Evolutionary conservation across 2,797 vertebrate genomes (phyloP).

Genomic region (Neosilurus hyrtlii): DNA sequence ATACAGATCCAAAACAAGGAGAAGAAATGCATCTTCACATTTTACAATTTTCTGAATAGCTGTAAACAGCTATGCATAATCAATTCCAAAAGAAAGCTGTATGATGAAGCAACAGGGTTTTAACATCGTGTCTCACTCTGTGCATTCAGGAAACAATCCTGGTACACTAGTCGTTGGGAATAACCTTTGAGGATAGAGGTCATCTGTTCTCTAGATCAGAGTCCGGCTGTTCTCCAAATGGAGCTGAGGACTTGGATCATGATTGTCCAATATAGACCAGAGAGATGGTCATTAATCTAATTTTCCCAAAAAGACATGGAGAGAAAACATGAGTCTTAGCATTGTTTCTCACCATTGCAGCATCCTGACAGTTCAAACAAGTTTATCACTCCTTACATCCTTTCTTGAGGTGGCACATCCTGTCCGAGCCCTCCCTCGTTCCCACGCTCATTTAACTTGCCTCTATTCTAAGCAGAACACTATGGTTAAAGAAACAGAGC

Average conservation of each 20-base stretch:
- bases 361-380: slow-evolving; percentile 7
- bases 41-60: background rate
- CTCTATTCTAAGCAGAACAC: slow-evolving; percentile 37
- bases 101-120: background rate
- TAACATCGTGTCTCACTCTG: background rate
- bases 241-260: background rate
- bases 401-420: slow-evolving; percentile 16
- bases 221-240: no score
- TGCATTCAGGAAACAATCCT: background rate
- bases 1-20: background rate
- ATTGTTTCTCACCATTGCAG: background rate
- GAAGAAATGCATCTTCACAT: background rate
- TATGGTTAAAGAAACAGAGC: slow-evolving; percentile 47
- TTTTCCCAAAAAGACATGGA: no score
- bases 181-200: no score
- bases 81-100: background rate
- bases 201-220: background rate
- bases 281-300: background rate
- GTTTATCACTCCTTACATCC: background rate
- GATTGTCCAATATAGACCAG: background rate
- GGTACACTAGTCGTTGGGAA: background rate
- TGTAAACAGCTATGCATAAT: background rate
- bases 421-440: slow-evolving; percentile 36
- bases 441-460: slow-evolving; percentile 54
- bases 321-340: background rate